Base-by-base conservation (phyloP, 2,797 vertebrate genomes). In the Nannoperca australis region DNA sequence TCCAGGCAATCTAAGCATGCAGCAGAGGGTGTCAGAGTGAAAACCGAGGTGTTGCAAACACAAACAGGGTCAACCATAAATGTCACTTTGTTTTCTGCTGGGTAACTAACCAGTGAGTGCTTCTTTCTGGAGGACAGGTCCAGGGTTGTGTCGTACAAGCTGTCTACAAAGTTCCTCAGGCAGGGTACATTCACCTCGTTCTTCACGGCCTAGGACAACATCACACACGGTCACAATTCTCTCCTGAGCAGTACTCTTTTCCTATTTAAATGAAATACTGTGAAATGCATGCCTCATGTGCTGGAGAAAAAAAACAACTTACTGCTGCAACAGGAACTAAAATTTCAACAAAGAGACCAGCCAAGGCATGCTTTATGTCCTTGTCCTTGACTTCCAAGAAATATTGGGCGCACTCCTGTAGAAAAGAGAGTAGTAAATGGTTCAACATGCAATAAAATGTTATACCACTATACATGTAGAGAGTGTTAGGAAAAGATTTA, bases 331-430 rank as follows among this genome's bases (percentile, higher is more conserved):
- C 98, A 0, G 98, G 98, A 81, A 99, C 97, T 79, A 99, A 94
- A 92, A 99, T 97, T 93, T 99, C 98, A 67, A 99, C 98, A 91
- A 99, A 99, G 54, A 99, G 96, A 60, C 98, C 98, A 7, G 98
- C 98, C 89, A 99, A 89, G 68, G 98, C 97, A 51, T 99, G 98
- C 78, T 98, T 99, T 81, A 99, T 96, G 88, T 99, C 98, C 94
- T 99, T 99, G 95, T 99, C 98, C 94, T 99, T 99, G 73, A 99
- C 97, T 93, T 99, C 98, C 70, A 99, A 94, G 93, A 99, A 99
- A 93, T 98, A 99, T 86, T 98, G 97, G 58, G 98, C 97, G 82
- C 98, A 99, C 90, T 99, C 98, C 98, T 99, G 76, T 42, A 68
- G 73, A 88, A 80, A 68, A 64, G 27, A 76, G 4, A 82, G 24